Percentiles rank a stretch among this genome's conserved stretches.
phyloP scores from a whole-genome alignment of 2,797 vertebrate species.

The Anomalospiza imberbis region DNA sequence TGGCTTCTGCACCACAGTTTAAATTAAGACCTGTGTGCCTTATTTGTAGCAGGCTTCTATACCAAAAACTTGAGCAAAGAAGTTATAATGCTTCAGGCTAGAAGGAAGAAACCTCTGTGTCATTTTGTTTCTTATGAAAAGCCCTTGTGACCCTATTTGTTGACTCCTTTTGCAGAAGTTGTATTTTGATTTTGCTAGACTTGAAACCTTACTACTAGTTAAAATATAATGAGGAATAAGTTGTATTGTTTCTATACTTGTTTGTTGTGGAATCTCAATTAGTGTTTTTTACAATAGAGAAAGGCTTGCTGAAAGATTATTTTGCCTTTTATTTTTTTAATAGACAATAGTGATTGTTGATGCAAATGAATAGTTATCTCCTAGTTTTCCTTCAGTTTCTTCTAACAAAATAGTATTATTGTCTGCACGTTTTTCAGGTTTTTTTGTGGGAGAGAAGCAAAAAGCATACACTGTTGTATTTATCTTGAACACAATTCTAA shows the following conservation, averaged over 20 bases:
- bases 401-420: neutral
- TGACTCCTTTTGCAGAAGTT: neutral
- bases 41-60: slow-evolving; percentile 5
- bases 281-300: neutral
- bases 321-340: neutral
- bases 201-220: neutral
- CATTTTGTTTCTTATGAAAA: neutral
- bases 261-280: neutral
- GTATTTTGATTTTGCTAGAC: neutral
- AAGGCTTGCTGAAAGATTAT: neutral
- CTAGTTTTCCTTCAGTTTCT: neutral
- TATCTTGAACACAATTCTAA: neutral
- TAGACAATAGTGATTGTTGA: neutral
- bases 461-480: neutral
- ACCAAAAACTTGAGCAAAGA: neutral
- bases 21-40: slow-evolving; percentile 23
- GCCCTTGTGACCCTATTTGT: neutral
- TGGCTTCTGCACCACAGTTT: slow-evolving; percentile 19
- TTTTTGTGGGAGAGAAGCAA: neutral
- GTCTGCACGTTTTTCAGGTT: neutral
- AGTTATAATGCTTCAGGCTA: neutral
- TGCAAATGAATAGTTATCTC: neutral
- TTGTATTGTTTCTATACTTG: neutral
- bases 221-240: neutral
- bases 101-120: neutral